Conservation (phyloP, 2,888 invertebrate species). For the Thyatira batis region DNA sequence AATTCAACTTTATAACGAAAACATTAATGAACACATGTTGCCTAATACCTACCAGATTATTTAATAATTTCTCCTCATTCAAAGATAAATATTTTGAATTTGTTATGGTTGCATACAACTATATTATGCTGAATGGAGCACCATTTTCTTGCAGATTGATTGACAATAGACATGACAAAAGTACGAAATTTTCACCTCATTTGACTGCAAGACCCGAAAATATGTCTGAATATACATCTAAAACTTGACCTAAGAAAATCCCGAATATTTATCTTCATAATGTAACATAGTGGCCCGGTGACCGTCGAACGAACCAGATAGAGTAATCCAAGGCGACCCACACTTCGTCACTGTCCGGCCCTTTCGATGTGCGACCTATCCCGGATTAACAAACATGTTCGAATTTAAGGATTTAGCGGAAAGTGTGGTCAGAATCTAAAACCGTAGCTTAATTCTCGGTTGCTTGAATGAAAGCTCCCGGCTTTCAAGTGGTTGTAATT, state of each 20-base stretch:
- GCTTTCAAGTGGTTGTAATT: slow-evolving; percentile 4
- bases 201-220: neutral
- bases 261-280: slow-evolving; percentile 60
- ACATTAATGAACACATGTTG: too few species aligned
- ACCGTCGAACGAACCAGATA: slow-evolving; percentile 51
- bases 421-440: slow-evolving; percentile 44
- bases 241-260: slow-evolving; percentile 33
- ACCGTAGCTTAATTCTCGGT: slow-evolving; percentile 46
- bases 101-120: too few species aligned
- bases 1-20: too few species aligned
- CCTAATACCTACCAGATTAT: too few species aligned
- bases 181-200: too few species aligned
- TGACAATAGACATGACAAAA: too few species aligned
- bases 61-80: too few species aligned
- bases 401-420: slow-evolving; percentile 60
- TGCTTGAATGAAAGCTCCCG: slow-evolving; percentile 36
- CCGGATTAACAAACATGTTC: slow-evolving; percentile 73
- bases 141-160: too few species aligned
- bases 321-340: slow-evolving; percentile 57
- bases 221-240: slow-evolving; percentile 8
- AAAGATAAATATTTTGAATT: too few species aligned
- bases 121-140: too few species aligned
- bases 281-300: slow-evolving; percentile 45
- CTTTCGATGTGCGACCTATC: slow-evolving; percentile 60
- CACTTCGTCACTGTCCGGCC: slow-evolving; percentile 72